A percentile compares a stretch with the other conserved stretches of the same genome.
Conservation (phyloP, 2,113 vertebrate genomes). For the Rhineura floridana region DNA sequence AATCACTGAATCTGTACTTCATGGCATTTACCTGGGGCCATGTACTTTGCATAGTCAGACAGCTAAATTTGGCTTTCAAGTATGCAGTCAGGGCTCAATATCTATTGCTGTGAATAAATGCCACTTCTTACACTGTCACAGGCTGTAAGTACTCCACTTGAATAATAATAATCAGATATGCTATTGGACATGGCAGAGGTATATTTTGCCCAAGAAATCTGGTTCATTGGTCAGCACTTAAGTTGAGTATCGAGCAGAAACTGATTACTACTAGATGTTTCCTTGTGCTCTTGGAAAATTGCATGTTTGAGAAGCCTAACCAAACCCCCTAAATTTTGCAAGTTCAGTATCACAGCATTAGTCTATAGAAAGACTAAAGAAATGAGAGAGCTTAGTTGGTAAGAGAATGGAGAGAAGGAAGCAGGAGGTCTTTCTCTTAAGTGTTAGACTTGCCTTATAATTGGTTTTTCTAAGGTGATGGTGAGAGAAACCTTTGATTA, state of each 20-base stretch:
- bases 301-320: constrained; percentile 15
- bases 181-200: rapidly evolving
- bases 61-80: neutral
- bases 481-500: constrained; percentile 43
- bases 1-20: constrained; percentile 20
- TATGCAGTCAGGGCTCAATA: neutral
- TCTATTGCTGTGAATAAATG: neutral
- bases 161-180: neutral
- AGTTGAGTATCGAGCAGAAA: neutral
- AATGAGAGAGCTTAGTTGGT: neutral
- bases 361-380: constrained; percentile 16
- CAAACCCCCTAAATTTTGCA: neutral
- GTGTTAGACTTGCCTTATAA: constrained; percentile 38
- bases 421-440: constrained; percentile 28
- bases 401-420: neutral
- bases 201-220: neutral
- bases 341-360: neutral
- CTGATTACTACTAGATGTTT: neutral
- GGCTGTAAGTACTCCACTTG: neutral
- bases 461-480: constrained; percentile 38
- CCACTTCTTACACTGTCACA: neutral
- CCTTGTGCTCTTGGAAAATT: neutral
- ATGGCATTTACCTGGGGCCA: constrained; percentile 4
- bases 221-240: neutral
- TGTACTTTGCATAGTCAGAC: constrained; percentile 10